Evolutionary conservation across 1,140 invertebrate species (phyloP), one percentile per base, ranked within the genome.

Genomic region (Nasonia longicornis): DNA sequence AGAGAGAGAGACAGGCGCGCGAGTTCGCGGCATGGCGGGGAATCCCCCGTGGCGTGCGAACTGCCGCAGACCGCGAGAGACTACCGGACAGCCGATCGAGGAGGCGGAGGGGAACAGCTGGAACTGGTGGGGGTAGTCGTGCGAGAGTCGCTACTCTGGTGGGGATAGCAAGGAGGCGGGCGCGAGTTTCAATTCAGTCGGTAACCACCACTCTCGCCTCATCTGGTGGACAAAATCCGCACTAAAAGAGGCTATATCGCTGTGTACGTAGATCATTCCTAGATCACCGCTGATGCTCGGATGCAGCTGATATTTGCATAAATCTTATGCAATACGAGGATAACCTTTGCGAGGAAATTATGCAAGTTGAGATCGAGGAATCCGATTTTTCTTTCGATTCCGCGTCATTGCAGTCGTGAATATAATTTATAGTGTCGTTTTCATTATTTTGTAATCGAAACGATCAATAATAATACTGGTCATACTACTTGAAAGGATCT

Each of bases 121-220:
- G 7, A 26, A 12, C 20, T 85, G 82, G 89, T 86, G 87, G 88
- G 88, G 74, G 38, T 2, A 42, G 70, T 45, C 10, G 71, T 79
- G 80, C 83, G 84, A 85, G 52, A 58, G 52, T 58, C 16, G 52
- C 52, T n/a, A 20, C 16, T 6, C 85, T 77, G 86, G 87, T 85
- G 87, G 86, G 88, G 87, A 84, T 82, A 84, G 77, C 82, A 84
- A 67, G 89, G 86, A 87, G 90, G 89, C 89, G 90, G 89, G 87
- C 87, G 88, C 87, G 88, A 87, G 85, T 85, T 87, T 89, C 88
- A 90, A 89, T 90, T 90, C 88, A 86, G 38, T 45, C 74, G 48
- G 86, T 85, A 89, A 89, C 87, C 81, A 77, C 85, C 85, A 86
- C 87, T 83, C 87, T 87, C 83, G 81, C 88, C 84, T 89, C 89